Conservation (phyloP, 2,888 invertebrate species). For the Antitype chi region DNA sequence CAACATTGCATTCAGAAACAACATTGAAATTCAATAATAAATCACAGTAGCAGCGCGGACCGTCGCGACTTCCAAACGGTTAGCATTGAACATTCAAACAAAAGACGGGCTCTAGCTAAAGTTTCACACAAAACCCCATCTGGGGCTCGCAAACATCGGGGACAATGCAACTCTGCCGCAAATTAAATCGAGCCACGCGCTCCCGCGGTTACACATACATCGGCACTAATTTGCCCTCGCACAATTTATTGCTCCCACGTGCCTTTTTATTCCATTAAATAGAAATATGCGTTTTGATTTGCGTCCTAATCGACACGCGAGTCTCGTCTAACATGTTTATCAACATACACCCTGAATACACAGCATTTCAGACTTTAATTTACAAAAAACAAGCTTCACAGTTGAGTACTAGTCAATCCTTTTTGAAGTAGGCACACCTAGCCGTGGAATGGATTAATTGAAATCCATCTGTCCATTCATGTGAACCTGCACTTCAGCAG, state of each 20-base stretch:
- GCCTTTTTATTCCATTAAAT: constrained; percentile 76
- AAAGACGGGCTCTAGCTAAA: constrained; percentile 75
- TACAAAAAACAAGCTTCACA: constrained; percentile 58
- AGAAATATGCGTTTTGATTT: constrained; percentile 75
- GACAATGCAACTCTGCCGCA: constrained; percentile 79
- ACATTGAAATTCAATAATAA: constrained; percentile 76
- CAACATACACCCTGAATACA: constrained; percentile 25
- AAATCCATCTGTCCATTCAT: constrained; percentile 70
- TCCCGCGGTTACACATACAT: constrained; percentile 78
- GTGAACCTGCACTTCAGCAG: constrained; percentile 68
- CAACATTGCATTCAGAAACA: constrained; percentile 55
- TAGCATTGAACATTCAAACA: constrained; percentile 74
- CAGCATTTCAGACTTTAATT: constrained; percentile 54
- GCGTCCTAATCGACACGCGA: constrained; percentile 49
- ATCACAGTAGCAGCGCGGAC: constrained; percentile 66
- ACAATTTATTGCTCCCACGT: constrained; percentile 79
- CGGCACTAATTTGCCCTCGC: constrained; percentile 80
- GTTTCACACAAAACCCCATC: constrained; percentile 74
- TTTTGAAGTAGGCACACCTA: constrained; percentile 58
- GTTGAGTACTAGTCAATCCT: constrained; percentile 66
- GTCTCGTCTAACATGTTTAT: constrained; percentile 28
- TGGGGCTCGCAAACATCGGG: constrained; percentile 77
- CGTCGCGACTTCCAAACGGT: constrained; percentile 72
- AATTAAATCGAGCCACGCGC: constrained; percentile 78
- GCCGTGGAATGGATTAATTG: constrained; percentile 71